Conservation (phyloP, 2,113 vertebrate species). For the Xyrauchen texanus region DNA sequence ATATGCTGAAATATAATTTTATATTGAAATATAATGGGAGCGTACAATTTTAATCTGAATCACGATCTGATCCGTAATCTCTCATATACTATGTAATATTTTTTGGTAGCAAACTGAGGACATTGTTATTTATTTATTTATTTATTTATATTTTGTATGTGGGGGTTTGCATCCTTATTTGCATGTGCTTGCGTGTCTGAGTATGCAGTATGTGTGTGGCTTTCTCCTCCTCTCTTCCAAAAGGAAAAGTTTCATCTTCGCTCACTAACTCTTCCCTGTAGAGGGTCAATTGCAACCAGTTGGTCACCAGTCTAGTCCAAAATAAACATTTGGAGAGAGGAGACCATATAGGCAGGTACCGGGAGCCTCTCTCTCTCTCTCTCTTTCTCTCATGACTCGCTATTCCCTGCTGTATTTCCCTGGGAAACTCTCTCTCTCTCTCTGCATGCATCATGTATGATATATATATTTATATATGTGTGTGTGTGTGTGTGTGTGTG, state of each 20-base stretch:
- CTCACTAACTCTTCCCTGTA: constrained; percentile 91
- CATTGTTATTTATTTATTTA: constrained; percentile 23
- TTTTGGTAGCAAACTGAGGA: too few relatives aligned
- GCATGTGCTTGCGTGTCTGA: constrained; percentile 45
- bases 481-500: not conserved
- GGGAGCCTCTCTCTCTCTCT: constrained; percentile 75
- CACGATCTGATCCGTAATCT: too few relatives aligned
- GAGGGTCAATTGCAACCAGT: constrained; percentile 98
- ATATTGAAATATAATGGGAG: too few relatives aligned
- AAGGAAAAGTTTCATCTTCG: constrained; percentile 83
- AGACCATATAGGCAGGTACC: constrained; percentile 85
- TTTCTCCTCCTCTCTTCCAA: constrained; percentile 71
- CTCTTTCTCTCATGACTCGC: constrained; percentile 26
- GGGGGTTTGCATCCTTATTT: constrained; percentile 59
- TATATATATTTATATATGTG: not conserved
- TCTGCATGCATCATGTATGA: too few relatives aligned
- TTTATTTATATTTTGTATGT: constrained; percentile 30
- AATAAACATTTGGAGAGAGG: constrained; percentile 90
- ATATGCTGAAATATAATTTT: too few relatives aligned
- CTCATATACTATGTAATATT: too few relatives aligned
- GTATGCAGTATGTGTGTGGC: constrained; percentile 74
- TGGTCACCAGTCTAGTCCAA: constrained; percentile 89
- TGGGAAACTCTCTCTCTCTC: constrained; percentile 24
- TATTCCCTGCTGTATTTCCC: constrained; percentile 3
- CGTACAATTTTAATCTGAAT: too few relatives aligned